These are phyloP conservation scores for Cephalopterus ornatus DNA, from an alignment of 2,113 vertebrate species.

Conservation along the genomic window DNA sequence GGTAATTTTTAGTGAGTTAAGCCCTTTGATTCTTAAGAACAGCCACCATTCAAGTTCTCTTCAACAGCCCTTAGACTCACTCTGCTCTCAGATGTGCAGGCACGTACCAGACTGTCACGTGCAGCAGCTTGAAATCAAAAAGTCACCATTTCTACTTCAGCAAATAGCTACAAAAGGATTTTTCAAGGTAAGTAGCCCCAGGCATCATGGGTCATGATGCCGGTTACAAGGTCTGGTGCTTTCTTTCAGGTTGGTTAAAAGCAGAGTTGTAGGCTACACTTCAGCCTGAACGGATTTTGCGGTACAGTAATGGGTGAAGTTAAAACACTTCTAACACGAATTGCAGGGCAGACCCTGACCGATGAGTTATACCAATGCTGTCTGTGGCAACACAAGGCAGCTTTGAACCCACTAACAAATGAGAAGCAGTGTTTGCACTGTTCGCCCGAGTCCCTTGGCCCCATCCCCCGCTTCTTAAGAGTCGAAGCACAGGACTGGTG, in stretches of 20 bases:
- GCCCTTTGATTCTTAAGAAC: not conserved
- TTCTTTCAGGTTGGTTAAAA: not conserved
- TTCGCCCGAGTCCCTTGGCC: not conserved
- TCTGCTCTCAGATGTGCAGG: not conserved
- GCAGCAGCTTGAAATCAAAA: not conserved
- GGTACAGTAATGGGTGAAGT: not conserved
- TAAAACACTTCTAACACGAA: not conserved
- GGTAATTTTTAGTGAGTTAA: not conserved
- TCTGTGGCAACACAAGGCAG: not conserved
- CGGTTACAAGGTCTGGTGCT: not conserved
- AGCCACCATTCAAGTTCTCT: not conserved
- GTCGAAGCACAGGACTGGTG: not conserved
- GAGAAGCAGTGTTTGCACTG: not conserved
- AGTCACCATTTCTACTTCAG: not conserved
- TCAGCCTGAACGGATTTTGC: not conserved
- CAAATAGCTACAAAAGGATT: not conserved
- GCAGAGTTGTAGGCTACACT: not conserved
- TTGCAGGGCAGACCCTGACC: not conserved
- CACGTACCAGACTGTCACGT: rapidly evolving
- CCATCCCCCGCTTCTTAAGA: not conserved
- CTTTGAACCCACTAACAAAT: not conserved
- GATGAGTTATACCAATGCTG: rapidly evolving
- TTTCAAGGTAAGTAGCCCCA: not conserved
- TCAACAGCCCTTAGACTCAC: not conserved
- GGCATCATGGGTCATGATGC: not conserved